A percentile compares a stretch with the other conserved stretches of the same genome.
phyloP scores from a whole-genome alignment of 2,888 invertebrate genomes.

The Aelia acuminata region DNA sequence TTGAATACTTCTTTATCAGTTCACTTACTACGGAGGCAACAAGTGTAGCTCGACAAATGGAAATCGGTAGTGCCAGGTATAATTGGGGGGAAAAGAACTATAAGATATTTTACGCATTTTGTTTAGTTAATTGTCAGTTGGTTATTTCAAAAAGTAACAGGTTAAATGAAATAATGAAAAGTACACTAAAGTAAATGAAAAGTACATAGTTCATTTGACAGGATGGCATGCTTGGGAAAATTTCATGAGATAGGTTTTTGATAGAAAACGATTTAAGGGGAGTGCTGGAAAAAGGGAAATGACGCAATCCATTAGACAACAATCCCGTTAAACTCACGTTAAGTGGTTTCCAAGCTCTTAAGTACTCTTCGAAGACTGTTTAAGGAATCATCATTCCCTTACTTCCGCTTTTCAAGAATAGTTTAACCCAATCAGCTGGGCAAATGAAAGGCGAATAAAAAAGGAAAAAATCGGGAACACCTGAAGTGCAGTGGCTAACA shows the following conservation, averaged over 20 bases:
- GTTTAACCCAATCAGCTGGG: background rate
- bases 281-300: slow-evolving; percentile 24
- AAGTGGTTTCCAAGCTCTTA: slow-evolving; percentile 30
- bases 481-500: no score
- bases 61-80: no score
- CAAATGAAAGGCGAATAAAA: no score
- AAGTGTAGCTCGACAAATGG: no score
- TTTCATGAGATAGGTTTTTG: background rate
- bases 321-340: slow-evolving; percentile 25
- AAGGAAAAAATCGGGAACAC: no score
- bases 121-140: no score
- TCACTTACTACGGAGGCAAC: no score
- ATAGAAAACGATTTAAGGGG: background rate
- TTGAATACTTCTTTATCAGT: no score
- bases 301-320: slow-evolving; percentile 31
- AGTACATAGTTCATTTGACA: background rate
- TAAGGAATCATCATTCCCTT: slow-evolving; percentile 14
- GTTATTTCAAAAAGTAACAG: no score
- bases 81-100: no score
- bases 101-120: no score
- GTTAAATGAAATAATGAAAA: no score
- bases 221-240: background rate
- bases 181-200: background rate
- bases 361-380: slow-evolving; percentile 21
- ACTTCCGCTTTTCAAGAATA: background rate